Evolutionary conservation across 2,888 invertebrate genomes (phyloP), one percentile per base, ranked within the genome.

Genomic region (Tetragonula carbonaria): DNA sequence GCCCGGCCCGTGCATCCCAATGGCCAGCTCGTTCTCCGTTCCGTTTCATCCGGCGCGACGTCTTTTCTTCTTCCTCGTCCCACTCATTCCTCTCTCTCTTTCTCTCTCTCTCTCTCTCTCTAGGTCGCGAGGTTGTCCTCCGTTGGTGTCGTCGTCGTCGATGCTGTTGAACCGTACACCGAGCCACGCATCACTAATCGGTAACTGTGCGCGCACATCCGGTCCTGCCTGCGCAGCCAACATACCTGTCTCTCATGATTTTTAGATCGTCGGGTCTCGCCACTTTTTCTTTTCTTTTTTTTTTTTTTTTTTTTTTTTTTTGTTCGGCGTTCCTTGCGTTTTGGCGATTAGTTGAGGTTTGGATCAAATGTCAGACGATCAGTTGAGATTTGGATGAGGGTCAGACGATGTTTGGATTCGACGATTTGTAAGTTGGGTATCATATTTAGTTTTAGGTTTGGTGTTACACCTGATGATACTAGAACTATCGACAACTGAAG

Each of bases 141-240:
- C 8, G 38, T 62, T 68, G 33, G 63, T 33, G 3, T 33, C 18
- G 18, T 16, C 16, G 62, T 53, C 77, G 82, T 82, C 80, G 81
- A 86, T 91, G 92, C 91, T 92, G 92, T 92, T 92, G 92, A 93
- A 92, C 93, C 83, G 78, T 76, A 76, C 81, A 82, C 81, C 87
- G 84, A 82, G 86, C 68, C 91, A 91, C 92, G 92, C 91, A 91
- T 92, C 87, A 90, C 86, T 90, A 90, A 90, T 82, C 80, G 85
- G 18, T 82, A 76, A 82, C 23, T 85, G 73, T 62, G 59, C 81
- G 84, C 88, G 74, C 82, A 87, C 90, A 91, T 93, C 93, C 93
- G 92, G 86, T 88, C 73, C 53, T 50, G 57, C 76, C 71, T 33
- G 33, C 16, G 23, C 18, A 65, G 73, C 18, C 68, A 81, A 72